Percentiles rank a stretch among this genome's conserved stretches.
These are phyloP conservation scores for Caenorhabditis drosophilae DNA, from an alignment of 2,888 invertebrate genomes.

Conservation along the genomic window DNA sequence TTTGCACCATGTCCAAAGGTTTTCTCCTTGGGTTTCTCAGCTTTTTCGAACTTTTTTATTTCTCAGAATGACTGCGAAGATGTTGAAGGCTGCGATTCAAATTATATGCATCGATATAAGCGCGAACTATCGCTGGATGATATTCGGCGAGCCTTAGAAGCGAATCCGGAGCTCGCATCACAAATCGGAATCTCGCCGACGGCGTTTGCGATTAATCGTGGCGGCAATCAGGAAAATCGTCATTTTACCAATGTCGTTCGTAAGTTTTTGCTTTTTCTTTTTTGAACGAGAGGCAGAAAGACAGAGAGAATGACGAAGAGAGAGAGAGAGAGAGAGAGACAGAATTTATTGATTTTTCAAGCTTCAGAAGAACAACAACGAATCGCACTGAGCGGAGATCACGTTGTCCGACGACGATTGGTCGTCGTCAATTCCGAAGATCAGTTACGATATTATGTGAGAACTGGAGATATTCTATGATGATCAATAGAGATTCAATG, in stretches of 20 bases:
- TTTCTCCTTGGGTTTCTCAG: too few relatives aligned
- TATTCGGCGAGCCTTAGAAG: slow-evolving; percentile 55
- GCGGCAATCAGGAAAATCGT: slow-evolving; percentile 3
- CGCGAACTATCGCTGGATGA: slow-evolving; percentile 46
- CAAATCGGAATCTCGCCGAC: slow-evolving; percentile 55
- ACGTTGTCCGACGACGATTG: slow-evolving; percentile 63
- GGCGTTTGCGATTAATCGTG: slow-evolving; percentile 22
- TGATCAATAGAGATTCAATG: background rate
- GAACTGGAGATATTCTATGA: slow-evolving; percentile 44
- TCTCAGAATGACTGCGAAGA: slow-evolving; percentile 57
- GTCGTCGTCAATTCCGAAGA: slow-evolving; percentile 68
- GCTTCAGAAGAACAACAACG: slow-evolving; percentile 62
- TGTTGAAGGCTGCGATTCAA: slow-evolving; percentile 64
- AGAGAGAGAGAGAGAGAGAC: too few relatives aligned
- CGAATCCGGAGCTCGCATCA: slow-evolving; percentile 60
- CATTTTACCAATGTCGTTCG: slow-evolving; percentile 30
- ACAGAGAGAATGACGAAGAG: too few relatives aligned
- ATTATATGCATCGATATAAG: slow-evolving; percentile 32
- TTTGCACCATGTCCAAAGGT: slow-evolving; percentile 58
- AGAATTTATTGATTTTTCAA: too few relatives aligned
- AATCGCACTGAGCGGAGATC: slow-evolving; percentile 64
- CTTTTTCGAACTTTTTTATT: too few relatives aligned
- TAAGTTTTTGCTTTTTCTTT: too few relatives aligned
- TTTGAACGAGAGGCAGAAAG: too few relatives aligned
- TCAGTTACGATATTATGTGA: slow-evolving; percentile 57